These are phyloP conservation scores for Digitonthophagus gazella DNA, from an alignment of 2,888 invertebrate genomes.

Conservation along the genomic window DNA sequence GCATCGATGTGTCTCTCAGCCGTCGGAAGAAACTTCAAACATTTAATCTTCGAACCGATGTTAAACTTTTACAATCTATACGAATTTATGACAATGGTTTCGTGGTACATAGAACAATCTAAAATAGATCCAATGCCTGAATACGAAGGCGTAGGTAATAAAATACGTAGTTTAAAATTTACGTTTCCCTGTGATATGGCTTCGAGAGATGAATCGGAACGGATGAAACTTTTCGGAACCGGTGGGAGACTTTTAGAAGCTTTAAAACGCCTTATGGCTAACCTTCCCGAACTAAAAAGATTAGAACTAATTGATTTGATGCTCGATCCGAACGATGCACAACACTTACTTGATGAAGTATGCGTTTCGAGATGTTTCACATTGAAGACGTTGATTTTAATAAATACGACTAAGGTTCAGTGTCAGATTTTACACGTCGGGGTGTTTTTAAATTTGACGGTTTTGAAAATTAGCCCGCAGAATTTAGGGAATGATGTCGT, in stretches of 20 bases:
- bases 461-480: constrained; percentile 68
- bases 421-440: constrained; percentile 73
- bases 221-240: constrained; percentile 71
- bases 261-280: constrained; percentile 65
- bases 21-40: constrained; percentile 65
- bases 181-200: constrained; percentile 74
- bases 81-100: constrained; percentile 80
- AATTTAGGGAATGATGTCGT: constrained; percentile 73
- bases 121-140: constrained; percentile 38
- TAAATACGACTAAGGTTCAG: constrained; percentile 70
- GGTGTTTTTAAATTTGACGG: constrained; percentile 70
- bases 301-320: constrained; percentile 73
- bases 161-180: constrained; percentile 63
- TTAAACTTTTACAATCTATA: constrained; percentile 78
- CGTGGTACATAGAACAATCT: constrained; percentile 67
- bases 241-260: constrained; percentile 67
- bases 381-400: constrained; percentile 62
- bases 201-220: constrained; percentile 61
- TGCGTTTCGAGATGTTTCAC: constrained; percentile 63
- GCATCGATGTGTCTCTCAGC: constrained; percentile 68
- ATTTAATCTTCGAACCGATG: constrained; percentile 69
- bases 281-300: constrained; percentile 61
- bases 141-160: constrained; percentile 55
- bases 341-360: constrained; percentile 70
- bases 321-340: constrained; percentile 68